Evolutionary conservation across 2,797 vertebrate species (phyloP).

Genomic region (Eleutherodactylus coqui): DNA sequence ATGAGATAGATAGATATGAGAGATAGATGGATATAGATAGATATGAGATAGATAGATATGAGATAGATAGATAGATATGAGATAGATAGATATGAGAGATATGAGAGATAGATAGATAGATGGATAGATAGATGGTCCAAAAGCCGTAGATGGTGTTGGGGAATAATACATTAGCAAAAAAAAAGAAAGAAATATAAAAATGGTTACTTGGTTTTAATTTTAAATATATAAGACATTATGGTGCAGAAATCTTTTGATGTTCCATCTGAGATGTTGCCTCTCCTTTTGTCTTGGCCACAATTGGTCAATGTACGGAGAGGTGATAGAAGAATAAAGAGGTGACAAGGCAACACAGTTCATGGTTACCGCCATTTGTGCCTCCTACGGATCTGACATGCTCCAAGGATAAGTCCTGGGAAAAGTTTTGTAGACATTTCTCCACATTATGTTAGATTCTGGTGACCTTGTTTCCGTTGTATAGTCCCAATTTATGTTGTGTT

Average conservation of each 20-base stretch:
- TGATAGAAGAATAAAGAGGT: constrained; percentile 29
- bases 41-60: no score
- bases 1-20: no score
- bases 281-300: constrained; percentile 18
- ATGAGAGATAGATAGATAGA: no score
- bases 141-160: no score
- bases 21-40: no score
- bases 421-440: neutral
- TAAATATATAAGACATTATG: no score
- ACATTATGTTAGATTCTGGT: neutral
- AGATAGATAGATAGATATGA: no score
- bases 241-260: constrained; percentile 12
- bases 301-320: constrained; percentile 23
- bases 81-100: no score
- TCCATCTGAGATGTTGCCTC: neutral
- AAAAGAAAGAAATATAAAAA: no score
- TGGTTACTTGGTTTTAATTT: no score
- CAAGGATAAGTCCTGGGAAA: constrained; percentile 1
- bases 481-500: neutral
- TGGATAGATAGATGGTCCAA: no score
- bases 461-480: neutral
- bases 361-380: neutral
- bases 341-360: neutral
- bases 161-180: no score
- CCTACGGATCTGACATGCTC: neutral